Conservation (phyloP, 2,113 vertebrate species). For the Mus pahari region DNA sequence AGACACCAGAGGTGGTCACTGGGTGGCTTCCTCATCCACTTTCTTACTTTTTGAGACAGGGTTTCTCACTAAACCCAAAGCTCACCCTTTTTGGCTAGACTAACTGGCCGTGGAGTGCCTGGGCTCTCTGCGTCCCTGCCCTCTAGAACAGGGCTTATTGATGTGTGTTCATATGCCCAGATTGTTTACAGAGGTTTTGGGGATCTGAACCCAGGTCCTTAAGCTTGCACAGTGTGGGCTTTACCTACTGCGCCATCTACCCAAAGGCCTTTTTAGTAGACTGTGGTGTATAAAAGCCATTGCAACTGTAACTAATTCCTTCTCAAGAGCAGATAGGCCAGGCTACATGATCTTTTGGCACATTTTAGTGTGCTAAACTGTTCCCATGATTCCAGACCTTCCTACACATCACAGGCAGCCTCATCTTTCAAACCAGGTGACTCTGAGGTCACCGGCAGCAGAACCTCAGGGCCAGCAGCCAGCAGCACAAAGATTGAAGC, state of each 20-base stretch:
- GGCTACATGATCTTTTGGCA: not conserved
- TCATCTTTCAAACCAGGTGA: not conserved
- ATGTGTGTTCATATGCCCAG: not conserved
- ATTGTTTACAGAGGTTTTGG: not conserved
- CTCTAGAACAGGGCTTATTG: not conserved
- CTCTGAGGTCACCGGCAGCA: not conserved
- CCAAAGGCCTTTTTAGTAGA: not conserved
- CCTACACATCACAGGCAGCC: not conserved
- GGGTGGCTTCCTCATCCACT: not conserved
- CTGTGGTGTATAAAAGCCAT: not conserved
- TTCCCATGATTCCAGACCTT: not conserved
- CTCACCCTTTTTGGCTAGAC: not conserved
- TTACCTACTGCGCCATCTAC: not conserved
- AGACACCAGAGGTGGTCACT: not conserved
- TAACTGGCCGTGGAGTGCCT: not conserved
- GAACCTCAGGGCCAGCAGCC: not conserved
- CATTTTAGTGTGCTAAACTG: not conserved
- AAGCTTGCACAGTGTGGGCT: not conserved
- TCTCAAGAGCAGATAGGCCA: not conserved
- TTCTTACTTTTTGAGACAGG: not conserved
- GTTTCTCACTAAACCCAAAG: not conserved
- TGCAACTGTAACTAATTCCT: not conserved
- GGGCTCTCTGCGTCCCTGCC: not conserved
- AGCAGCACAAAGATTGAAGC: not conserved
- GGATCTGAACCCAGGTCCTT: not conserved